These are phyloP conservation scores for Atta colombica DNA, from an alignment of 1,140 invertebrate species.

Conservation along the genomic window DNA sequence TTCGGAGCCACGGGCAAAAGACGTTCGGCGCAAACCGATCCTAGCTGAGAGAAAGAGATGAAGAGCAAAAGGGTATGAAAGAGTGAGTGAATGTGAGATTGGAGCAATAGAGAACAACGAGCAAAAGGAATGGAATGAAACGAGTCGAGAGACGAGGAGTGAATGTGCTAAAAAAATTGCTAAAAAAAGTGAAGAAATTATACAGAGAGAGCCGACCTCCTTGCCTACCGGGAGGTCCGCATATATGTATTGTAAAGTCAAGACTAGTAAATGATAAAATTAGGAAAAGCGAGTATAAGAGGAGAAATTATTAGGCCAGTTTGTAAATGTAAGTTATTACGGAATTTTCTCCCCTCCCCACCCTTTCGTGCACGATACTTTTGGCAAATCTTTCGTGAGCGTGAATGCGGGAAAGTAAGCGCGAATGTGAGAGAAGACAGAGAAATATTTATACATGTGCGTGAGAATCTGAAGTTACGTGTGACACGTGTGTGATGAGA, in stretches of 20 bases:
- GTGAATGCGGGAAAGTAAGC: slow-evolving; percentile 73
- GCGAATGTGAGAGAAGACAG: slow-evolving; percentile 61
- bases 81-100: slow-evolving; percentile 70
- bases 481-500: slow-evolving; percentile 30
- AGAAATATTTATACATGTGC: slow-evolving; percentile 42
- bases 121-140: slow-evolving; percentile 54
- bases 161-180: slow-evolving; percentile 72
- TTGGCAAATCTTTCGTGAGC: slow-evolving; percentile 85
- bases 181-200: slow-evolving; percentile 84
- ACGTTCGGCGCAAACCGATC: slow-evolving; percentile 87
- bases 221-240: slow-evolving; percentile 86
- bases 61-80: slow-evolving; percentile 73
- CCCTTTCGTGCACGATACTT: slow-evolving; percentile 79
- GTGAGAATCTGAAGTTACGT: slow-evolving; percentile 44
- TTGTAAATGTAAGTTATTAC: slow-evolving; percentile 84
- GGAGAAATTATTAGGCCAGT: slow-evolving; percentile 85
- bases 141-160: slow-evolving; percentile 75
- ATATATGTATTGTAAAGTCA: slow-evolving; percentile 86
- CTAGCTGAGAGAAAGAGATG: slow-evolving; percentile 80
- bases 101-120: slow-evolving; percentile 38
- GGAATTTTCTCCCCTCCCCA: slow-evolving; percentile 70
- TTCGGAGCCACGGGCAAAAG: slow-evolving; percentile 86
- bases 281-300: slow-evolving; percentile 71
- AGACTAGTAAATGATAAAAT: slow-evolving; percentile 83
- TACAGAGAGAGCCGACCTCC: slow-evolving; percentile 86